A percentile compares a stretch with the other conserved stretches of the same genome.
Conservation (phyloP, 2,797 vertebrate genomes). For the Muraenolepis orangiensis region DNA sequence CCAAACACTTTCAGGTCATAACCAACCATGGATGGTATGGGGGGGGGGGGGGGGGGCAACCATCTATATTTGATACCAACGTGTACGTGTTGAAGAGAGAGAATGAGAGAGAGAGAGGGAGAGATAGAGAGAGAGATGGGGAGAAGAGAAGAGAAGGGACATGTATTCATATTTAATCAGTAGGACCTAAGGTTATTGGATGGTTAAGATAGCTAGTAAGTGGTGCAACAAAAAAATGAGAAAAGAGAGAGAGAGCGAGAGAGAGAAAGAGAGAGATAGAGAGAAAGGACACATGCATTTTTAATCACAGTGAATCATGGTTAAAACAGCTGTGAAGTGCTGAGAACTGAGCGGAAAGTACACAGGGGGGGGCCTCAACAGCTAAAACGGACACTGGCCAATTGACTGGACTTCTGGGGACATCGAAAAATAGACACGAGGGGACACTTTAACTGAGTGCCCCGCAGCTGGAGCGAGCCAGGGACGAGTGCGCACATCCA, state of each 20-base stretch:
- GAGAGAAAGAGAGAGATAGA: slow-evolving; percentile 32
- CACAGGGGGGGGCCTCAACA: slow-evolving; percentile 3
- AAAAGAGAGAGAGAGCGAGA: slow-evolving; percentile 24
- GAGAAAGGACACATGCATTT: slow-evolving; percentile 56
- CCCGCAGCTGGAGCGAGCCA: slow-evolving; percentile 23
- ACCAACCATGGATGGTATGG: neutral
- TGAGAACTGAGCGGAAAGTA: slow-evolving; percentile 10
- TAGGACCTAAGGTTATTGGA: slow-evolving; percentile 31
- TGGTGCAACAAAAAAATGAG: too few relatives aligned
- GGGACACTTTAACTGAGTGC: slow-evolving; percentile 48
- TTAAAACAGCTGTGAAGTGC: slow-evolving; percentile 52
- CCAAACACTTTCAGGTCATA: neutral
- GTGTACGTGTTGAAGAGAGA: slow-evolving; percentile 22
- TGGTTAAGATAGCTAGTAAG: slow-evolving; percentile 45
- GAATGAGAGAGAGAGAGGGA: slow-evolving; percentile 23
- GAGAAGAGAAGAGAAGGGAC: slow-evolving; percentile 31
- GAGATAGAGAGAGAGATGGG: neutral
- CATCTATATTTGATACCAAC: slow-evolving; percentile 50
- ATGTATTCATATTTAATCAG: slow-evolving; percentile 58
- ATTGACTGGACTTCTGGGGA: slow-evolving; percentile 38
- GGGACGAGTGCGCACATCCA: slow-evolving; percentile 43
- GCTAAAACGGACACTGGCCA: slow-evolving; percentile 18
- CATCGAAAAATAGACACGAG: slow-evolving; percentile 54
- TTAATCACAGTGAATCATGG: slow-evolving; percentile 48
- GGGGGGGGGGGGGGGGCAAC: slow-evolving; percentile 16